Evolutionary conservation across 1,140 invertebrate genomes (phyloP).

Genomic region (Drosophila bifasciata): DNA sequence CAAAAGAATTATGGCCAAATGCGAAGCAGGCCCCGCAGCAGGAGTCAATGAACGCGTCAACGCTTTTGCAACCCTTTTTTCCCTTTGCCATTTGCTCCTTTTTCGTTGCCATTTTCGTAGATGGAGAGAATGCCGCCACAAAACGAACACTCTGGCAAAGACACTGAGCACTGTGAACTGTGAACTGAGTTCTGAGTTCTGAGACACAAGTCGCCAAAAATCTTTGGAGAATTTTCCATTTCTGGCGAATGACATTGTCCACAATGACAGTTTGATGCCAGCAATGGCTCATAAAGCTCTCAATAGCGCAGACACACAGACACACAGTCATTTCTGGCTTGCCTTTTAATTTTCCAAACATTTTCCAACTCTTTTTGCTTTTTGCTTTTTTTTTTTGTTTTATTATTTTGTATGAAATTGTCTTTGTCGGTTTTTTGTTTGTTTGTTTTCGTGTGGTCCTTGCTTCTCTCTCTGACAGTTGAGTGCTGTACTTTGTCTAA

Average conservation of each 20-base stretch:
- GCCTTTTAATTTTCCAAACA: constrained; percentile 56
- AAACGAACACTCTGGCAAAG: constrained; percentile 11
- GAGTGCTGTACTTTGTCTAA: constrained; percentile 50
- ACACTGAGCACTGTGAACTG: neutral
- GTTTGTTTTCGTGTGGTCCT: too few species aligned
- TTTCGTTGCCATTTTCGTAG: constrained; percentile 44
- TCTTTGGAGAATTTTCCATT: constrained; percentile 49
- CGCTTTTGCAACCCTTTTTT: constrained; percentile 51
- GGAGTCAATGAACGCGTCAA: constrained; percentile 71
- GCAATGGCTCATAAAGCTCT: constrained; percentile 80
- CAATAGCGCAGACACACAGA: constrained; percentile 31
- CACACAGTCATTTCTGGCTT: constrained; percentile 36
- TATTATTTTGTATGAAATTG: constrained; percentile 17
- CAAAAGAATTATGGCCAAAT: constrained; percentile 67
- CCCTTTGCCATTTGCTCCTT: neutral
- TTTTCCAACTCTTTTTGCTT: constrained; percentile 37
- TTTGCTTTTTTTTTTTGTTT: constrained; percentile 10
- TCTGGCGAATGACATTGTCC: constrained; percentile 31
- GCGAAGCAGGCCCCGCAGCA: constrained; percentile 17
- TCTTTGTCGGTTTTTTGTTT: neutral
- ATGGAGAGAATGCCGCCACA: too few species aligned
- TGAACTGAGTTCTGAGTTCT: too few species aligned
- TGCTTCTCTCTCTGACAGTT: constrained; percentile 21
- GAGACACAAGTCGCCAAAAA: constrained; percentile 65
- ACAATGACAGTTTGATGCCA: constrained; percentile 79